phyloP scores from a whole-genome alignment of 2,113 vertebrate species.

The Pelmatolapia mariae region DNA sequence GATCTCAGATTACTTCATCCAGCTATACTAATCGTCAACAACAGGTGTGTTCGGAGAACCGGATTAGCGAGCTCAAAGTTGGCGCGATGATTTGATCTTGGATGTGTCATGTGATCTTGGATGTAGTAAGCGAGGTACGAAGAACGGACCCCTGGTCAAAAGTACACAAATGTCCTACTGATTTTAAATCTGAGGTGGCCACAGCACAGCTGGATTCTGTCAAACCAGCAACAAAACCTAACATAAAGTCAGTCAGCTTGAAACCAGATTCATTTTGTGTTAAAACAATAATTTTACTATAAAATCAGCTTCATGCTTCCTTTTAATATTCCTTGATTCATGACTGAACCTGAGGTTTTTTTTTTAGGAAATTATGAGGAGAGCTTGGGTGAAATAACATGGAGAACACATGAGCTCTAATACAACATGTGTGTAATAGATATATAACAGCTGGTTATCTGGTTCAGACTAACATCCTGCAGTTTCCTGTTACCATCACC shows the following conservation, averaged over 20 bases:
- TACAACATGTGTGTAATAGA: background rate
- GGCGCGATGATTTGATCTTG: too few species aligned
- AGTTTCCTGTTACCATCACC: background rate
- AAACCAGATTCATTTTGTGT: background rate
- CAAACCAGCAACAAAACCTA: background rate
- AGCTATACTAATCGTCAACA: too few species aligned
- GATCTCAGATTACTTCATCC: too few species aligned
- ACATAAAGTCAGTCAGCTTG: background rate
- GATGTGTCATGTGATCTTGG: too few species aligned
- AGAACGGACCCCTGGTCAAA: too few species aligned
- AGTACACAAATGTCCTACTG: background rate
- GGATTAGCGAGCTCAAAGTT: too few species aligned
- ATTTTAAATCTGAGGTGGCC: background rate
- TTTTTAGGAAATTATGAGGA: background rate
- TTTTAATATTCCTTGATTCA: background rate
- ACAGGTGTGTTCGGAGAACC: too few species aligned
- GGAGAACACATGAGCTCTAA: background rate
- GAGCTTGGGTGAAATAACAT: background rate
- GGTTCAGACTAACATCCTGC: background rate
- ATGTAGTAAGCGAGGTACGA: too few species aligned
- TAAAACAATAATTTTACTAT: background rate
- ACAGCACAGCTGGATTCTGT: background rate
- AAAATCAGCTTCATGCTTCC: background rate
- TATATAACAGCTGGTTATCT: background rate
- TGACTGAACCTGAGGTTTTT: rapidly evolving